A percentile compares a stretch with the other conserved stretches of the same genome.
Conservation (phyloP, 2,888 invertebrate genomes). For the Elysia crispata region DNA sequence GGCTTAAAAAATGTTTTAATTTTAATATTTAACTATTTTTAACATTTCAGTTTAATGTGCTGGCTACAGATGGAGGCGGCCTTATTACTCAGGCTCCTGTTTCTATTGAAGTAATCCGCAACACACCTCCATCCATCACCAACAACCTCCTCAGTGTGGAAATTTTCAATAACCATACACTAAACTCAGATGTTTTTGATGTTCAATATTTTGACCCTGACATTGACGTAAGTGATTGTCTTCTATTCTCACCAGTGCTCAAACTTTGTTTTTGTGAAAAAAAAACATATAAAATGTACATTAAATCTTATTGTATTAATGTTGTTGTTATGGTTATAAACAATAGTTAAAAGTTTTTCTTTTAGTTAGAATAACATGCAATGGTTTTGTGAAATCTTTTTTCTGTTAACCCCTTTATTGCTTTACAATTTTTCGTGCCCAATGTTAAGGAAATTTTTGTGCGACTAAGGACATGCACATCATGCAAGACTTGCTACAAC, state of each 20-base stretch:
- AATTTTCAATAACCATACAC: conserved; percentile 28
- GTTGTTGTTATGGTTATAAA: not conserved
- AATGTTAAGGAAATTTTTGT: no score
- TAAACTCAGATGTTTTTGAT: not conserved
- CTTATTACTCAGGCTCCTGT: conserved; percentile 54
- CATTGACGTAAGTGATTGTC: conserved; percentile 30
- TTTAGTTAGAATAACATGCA: no score
- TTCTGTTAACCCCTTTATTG: no score
- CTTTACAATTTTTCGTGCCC: no score
- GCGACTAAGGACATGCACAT: no score
- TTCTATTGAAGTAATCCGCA: conserved; percentile 64
- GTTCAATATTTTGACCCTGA: conserved; percentile 10
- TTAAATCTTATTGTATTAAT: no score
- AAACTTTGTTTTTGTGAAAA: not conserved
- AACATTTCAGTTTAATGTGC: conserved; percentile 66
- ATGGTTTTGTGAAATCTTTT: no score
- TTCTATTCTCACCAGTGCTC: not conserved
- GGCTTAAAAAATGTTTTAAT: no score
- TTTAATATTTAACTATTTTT: not conserved
- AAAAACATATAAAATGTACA: no score
- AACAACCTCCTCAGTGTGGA: conserved; percentile 22
- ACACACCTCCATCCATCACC: conserved; percentile 57
- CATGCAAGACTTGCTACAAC: no score
- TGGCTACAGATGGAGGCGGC: conserved; percentile 68
- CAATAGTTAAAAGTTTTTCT: conserved; percentile 20